Evolutionary conservation across 2,888 invertebrate species (phyloP).

Genomic region (Aricia artaxerxes): DNA sequence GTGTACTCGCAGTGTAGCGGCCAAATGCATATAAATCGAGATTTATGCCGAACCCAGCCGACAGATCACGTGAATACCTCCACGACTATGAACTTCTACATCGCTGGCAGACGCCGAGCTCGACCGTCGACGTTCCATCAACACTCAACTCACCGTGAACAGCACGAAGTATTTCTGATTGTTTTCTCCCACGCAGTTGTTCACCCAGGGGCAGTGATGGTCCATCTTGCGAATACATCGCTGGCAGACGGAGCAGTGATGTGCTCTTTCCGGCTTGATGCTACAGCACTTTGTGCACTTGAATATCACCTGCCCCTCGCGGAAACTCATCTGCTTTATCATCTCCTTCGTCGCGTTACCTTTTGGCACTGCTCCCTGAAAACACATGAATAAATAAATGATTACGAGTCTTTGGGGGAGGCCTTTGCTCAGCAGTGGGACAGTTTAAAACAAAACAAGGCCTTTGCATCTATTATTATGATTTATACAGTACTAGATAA

Average conservation of each 20-base stretch:
- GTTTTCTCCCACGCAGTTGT: slow-evolving; percentile 99
- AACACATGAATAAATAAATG: background rate
- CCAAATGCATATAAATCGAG: too few species aligned
- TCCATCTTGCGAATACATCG: slow-evolving; percentile 86
- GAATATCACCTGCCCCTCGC: slow-evolving; percentile 95
- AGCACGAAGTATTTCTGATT: slow-evolving; percentile 99
- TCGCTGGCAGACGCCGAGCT: background rate
- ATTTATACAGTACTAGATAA: too few species aligned
- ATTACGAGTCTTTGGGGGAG: too few species aligned
- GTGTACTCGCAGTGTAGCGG: too few species aligned
- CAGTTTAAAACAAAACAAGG: too few species aligned
- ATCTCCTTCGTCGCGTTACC: slow-evolving; percentile 97
- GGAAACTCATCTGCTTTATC: slow-evolving; percentile 95
- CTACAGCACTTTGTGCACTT: slow-evolving; percentile 98
- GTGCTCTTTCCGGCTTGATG: slow-evolving; percentile 97
- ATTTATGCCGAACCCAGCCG: too few species aligned
- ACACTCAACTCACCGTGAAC: slow-evolving; percentile 89
- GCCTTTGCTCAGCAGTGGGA: too few species aligned
- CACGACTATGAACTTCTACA: too few species aligned
- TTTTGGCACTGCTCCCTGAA: slow-evolving; percentile 94
- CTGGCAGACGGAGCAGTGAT: slow-evolving; percentile 97
- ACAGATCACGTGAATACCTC: too few species aligned
- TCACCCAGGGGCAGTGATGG: slow-evolving; percentile 94
- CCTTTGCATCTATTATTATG: too few species aligned
- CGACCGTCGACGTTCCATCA: background rate